A percentile compares a stretch with the other conserved stretches of the same genome.
These are phyloP conservation scores for Drosophila yooni DNA, from an alignment of 2,888 invertebrate species.

Conservation along the genomic window DNA sequence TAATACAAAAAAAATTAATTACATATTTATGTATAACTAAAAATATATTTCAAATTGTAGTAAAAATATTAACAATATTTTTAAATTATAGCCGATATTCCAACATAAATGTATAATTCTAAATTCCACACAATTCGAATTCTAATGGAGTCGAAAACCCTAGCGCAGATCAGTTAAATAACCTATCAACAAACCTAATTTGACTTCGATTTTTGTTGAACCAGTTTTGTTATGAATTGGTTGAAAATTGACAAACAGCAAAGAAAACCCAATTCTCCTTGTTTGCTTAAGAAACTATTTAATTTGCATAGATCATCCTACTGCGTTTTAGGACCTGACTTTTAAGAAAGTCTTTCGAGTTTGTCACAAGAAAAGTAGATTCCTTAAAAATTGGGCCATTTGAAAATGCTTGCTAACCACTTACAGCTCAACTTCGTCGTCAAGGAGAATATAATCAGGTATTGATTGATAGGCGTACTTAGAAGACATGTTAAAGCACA, in stretches of 20 bases:
- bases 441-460: conserved; percentile 50
- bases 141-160: neutral
- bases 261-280: neutral
- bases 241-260: no score
- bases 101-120: neutral
- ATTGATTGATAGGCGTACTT: conserved; percentile 75
- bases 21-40: no score
- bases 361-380: neutral
- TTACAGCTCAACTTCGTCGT: conserved; percentile 35
- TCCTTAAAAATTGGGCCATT: neutral
- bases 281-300: neutral
- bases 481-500: conserved; percentile 55
- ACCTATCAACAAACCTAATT: neutral
- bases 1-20: no score
- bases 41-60: neutral
- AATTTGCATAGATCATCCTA: neutral
- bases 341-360: neutral
- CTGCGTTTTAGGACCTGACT: neutral
- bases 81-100: neutral
- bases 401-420: neutral
- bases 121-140: neutral
- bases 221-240: neutral
- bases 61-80: no score
- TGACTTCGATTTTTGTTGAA: neutral
- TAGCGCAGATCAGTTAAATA: neutral